A percentile compares a stretch with the other conserved stretches of the same genome.
Evolutionary conservation across 1,140 invertebrate genomes (phyloP).

Genomic region (Drosophila aff.): DNA sequence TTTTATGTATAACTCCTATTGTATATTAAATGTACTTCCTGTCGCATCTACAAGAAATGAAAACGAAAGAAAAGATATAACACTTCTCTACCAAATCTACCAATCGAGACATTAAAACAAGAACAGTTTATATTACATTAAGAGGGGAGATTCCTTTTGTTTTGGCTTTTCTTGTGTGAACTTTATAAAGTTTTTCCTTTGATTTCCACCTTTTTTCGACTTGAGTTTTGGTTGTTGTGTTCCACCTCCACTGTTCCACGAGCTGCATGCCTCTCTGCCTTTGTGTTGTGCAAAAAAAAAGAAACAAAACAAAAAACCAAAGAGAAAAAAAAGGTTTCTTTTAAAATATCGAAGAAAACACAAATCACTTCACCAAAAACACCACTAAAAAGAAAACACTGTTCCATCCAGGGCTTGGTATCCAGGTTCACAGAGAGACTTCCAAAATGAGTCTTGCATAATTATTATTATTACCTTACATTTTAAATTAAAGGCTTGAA

Average conservation of each 20-base stretch:
- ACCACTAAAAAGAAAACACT: conserved; percentile 3
- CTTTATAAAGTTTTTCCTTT: conserved; percentile 6
- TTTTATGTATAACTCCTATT: conserved; percentile 34
- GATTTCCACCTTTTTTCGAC: not conserved
- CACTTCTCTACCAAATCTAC: conserved; percentile 6
- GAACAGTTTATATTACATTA: not conserved
- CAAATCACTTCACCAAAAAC: conserved; percentile 15
- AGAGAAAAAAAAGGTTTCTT: not conserved
- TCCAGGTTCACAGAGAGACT: not conserved
- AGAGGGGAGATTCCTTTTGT: not conserved
- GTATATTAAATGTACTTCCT: conserved; percentile 34
- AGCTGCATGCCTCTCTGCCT: conserved; percentile 25
- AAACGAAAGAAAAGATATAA: not conserved
- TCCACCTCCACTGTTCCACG: conserved; percentile 10
- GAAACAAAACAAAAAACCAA: not conserved
- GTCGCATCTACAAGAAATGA: conserved; percentile 1
- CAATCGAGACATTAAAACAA: conserved; percentile 15
- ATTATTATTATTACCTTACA: not conserved
- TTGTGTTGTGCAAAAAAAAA: conserved; percentile 28
- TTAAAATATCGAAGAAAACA: conserved; percentile 1
- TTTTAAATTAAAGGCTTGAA: not conserved
- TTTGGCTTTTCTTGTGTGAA: conserved; percentile 13
- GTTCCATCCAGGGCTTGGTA: not conserved
- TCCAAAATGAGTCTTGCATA: not conserved
- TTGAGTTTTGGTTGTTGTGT: conserved; percentile 17